Evolutionary conservation across 2,888 invertebrate genomes (phyloP), one percentile per base, ranked within the genome.

Genomic region (Prosapia bicincta): DNA sequence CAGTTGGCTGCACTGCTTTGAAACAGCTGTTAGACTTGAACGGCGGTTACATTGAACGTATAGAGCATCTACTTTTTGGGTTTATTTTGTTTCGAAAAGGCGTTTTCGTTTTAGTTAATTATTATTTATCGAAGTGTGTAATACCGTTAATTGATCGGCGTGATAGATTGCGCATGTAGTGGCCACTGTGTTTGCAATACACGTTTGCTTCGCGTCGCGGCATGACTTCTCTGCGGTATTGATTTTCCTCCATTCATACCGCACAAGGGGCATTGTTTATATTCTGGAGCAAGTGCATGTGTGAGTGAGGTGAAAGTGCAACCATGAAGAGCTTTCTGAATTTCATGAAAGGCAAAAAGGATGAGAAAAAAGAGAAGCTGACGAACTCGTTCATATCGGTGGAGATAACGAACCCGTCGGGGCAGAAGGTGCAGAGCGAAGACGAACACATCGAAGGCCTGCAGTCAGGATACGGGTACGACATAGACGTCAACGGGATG

Each of bases 301-400:
- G 54, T 20, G 54, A 2, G n/a, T 38, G 38, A 30, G 13, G 38
- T 54, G 13, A 54, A 54, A 20, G 54, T 54, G 20, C 20, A 54
- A 54, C 20, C n/a, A 83, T 83, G 83, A 82, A 81, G 79, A 83
- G 82, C 79, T 83, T 83, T 26, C 77, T 83, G 9, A 83, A 82
- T 78, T 82, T 83, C 74, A 83, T 83, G 6, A 83, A 83, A 78
- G 83, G 83, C 10, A 81, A 81, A 66, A 78, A 79, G 68, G 82
- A 82, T 30, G 83, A 83, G 10, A 82, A 80, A 71, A 82, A 79
- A 73, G 81, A 81, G 26, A 80, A 80, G 72, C 67, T 72, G 69
- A 78, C 80, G 25, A 80, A 79, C 43, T 79, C 80, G 13, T 79
- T 78, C 30, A 80, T 80, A 13, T 80, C 80, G 43, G 81, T 80